Base-by-base conservation (phyloP, 2,888 invertebrate species). In the Orchestes rusci region DNA sequence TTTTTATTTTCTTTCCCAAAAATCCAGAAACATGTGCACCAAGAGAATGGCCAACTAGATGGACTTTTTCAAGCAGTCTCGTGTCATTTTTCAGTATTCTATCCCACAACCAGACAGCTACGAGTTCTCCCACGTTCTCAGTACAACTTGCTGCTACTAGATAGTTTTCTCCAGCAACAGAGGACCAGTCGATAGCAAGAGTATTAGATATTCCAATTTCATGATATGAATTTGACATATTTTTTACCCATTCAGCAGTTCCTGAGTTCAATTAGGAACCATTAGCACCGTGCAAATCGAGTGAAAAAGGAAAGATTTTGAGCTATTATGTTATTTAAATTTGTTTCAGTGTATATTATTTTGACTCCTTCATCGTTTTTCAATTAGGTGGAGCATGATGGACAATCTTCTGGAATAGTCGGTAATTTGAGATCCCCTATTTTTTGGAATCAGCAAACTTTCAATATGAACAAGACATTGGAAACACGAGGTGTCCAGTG, bases 1-100 rank as follows among this genome's bases (percentile, higher is more conserved):
- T n/a, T 17, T 17, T 12, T 20, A 37, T 13, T 4, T 30, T 45
- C 30, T 41, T 40, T 10, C 31, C 45, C 16, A 41, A 23, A 23
- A 45, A 45, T 13, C 41, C 45, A n/a, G 45, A 16, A 8, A 41
- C 31, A 33, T 45, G 45, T n/a, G 36, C 45, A 28, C 45, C 45
- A 13, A 45, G 37, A 2, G 45, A 45, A 36, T 45, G 45, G 5
- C 45, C 45, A 13, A 45, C 39, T 18, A 45, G 27, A 27, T 45
- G 45, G n/a, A 45, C 10, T 7, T 35, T 45, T 16, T n/a, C n/a
- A 8, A 40, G 8, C 13, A n/a, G 4, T 4, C 12, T 12, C 13
- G 39, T n/a, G 23, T 45, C 20, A 15, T 8, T 13, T 13, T 34
- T 7, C 7, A 12, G 4, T 27, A 17, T 17, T 5, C 4, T 4